phyloP scores from a whole-genome alignment of 1,140 invertebrate species.

The Tetragonula clypearis region DNA sequence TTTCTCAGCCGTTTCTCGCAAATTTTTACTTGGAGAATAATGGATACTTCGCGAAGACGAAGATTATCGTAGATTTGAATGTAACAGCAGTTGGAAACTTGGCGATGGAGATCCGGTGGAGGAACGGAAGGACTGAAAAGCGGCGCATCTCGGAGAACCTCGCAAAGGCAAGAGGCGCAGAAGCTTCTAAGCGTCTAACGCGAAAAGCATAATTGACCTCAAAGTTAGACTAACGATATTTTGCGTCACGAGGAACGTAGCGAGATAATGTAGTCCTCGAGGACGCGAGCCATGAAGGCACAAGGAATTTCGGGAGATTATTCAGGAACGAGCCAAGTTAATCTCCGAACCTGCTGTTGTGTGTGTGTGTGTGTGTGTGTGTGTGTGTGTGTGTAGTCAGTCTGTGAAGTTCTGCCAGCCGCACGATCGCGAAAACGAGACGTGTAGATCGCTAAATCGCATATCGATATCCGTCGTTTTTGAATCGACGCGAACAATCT shows the following conservation, averaged over 20 bases:
- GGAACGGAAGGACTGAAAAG: background rate
- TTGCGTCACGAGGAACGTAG: slow-evolving; percentile 6
- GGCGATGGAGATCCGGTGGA: background rate
- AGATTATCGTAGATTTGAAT: background rate
- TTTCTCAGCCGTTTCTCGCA: too few relatives aligned
- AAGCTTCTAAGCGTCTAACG: background rate
- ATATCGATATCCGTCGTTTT: background rate
- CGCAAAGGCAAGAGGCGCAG: background rate
- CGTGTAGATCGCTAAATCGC: background rate
- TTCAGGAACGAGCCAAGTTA: slow-evolving; percentile 14
- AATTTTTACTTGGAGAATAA: background rate
- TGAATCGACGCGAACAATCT: background rate
- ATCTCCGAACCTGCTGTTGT: background rate
- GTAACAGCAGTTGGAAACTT: slow-evolving; percentile 12
- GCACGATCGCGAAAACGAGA: background rate
- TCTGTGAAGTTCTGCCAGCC: background rate
- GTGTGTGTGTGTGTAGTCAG: background rate
- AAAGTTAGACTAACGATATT: slow-evolving; percentile 42
- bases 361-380: too few relatives aligned
- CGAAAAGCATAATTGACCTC: slow-evolving; percentile 34
- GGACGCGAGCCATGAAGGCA: background rate
- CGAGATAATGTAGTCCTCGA: slow-evolving; percentile 22
- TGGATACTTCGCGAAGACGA: background rate
- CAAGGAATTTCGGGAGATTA: slow-evolving; percentile 29
- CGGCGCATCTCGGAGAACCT: background rate